A percentile compares a stretch with the other conserved stretches of the same genome.
phyloP scores from a whole-genome alignment of 2,888 invertebrate species.

The Chymomyza fuscimana region DNA sequence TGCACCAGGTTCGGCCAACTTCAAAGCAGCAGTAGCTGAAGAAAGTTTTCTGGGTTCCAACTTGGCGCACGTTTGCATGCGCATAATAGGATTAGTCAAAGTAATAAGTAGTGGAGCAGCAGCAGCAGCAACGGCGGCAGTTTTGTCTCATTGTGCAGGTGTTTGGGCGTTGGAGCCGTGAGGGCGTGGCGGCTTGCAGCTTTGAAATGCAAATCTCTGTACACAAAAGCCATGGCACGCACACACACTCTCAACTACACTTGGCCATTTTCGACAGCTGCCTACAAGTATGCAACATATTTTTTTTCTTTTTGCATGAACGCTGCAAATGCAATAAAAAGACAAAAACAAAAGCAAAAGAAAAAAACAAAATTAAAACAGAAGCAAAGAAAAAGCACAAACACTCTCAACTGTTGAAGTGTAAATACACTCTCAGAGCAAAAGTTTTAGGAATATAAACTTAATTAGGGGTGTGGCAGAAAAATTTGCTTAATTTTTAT shows the following conservation, averaged over 20 bases:
- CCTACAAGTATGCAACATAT: constrained; percentile 66
- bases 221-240: constrained; percentile 32
- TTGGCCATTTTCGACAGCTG: constrained; percentile 53
- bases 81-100: constrained; percentile 72
- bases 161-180: constrained; percentile 2
- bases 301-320: constrained; percentile 17
- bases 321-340: constrained; percentile 44
- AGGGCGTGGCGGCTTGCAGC: constrained; percentile 35
- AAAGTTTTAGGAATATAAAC: no score
- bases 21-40: constrained; percentile 61
- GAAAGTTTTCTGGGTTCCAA: constrained; percentile 43
- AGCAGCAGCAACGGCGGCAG: constrained; percentile 11
- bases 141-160: constrained; percentile 19
- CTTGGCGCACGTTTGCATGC: constrained; percentile 69
- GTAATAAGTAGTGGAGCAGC: constrained; percentile 62
- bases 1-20: constrained; percentile 42
- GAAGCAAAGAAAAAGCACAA: no score
- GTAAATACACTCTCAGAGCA: no score
- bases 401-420: no score
- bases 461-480: no score
- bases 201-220: constrained; percentile 66
- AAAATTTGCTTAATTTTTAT: no score
- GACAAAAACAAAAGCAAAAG: constrained; percentile 26
- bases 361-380: not conserved
- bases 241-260: constrained; percentile 9